phyloP scores from a whole-genome alignment of 2,888 invertebrate genomes.

The Pheosia gnoma region DNA sequence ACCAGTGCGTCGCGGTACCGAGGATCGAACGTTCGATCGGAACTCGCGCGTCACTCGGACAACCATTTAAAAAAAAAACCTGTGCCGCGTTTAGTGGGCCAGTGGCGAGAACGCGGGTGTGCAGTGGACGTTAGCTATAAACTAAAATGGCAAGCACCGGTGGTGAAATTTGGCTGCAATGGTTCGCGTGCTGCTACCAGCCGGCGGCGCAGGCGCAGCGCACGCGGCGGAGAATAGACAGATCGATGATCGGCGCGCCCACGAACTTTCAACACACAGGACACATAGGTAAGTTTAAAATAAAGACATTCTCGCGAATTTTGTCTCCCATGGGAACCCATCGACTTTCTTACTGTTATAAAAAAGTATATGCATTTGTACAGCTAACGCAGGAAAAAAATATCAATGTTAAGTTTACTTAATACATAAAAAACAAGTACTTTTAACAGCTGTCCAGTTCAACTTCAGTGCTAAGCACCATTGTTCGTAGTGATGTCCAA shows the following conservation, averaged over 20 bases:
- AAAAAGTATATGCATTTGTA: no score
- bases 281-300: slow-evolving; percentile 71
- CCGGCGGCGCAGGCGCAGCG: slow-evolving; percentile 90
- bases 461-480: no score
- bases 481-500: no score
- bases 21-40: slow-evolving; percentile 44
- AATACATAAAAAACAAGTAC: no score
- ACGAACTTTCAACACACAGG: slow-evolving; percentile 98
- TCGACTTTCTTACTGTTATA: no score
- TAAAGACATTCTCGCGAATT: no score
- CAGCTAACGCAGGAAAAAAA: no score
- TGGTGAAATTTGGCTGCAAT: slow-evolving; percentile 94
- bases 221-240: slow-evolving; percentile 90
- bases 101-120: slow-evolving; percentile 41
- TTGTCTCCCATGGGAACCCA: no score
- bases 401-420: no score
- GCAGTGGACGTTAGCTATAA: slow-evolving; percentile 50
- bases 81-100: slow-evolving; percentile 43
- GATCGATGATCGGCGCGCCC: slow-evolving; percentile 97
- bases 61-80: slow-evolving; percentile 26
- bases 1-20: slow-evolving; percentile 45
- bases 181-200: slow-evolving; percentile 96
- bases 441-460: no score
- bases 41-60: slow-evolving; percentile 40
- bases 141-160: slow-evolving; percentile 87